Evolutionary conservation across 2,888 invertebrate genomes (phyloP), one percentile per base, ranked within the genome.

Genomic region (Parelbella ahira): DNA sequence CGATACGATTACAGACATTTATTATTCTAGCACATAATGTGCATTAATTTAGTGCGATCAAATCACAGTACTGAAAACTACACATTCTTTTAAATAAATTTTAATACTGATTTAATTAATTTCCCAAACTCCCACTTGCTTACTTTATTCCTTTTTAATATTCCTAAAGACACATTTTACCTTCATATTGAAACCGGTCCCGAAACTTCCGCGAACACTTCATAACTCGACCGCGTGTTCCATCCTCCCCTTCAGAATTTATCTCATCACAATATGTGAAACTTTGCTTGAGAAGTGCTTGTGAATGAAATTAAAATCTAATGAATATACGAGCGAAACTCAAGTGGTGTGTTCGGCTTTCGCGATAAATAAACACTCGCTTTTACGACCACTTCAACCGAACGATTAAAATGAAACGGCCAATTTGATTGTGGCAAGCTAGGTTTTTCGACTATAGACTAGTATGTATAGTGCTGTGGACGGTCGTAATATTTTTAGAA

Each of bases 211-310:
- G 4, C 1, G 2, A 20, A 24, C 24, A 9, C 24, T 24, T 24
- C 25, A 25, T 12, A 12, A n/a, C n/a, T 12, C 25, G 11, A 25
- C 11, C 24, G 24, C 24, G 4, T 10, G 9, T 10, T 24, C 9
- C 9, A 4, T 4, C 4, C 4, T 8, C 12, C 8, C 12, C 32
- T 11, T 20, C 20, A 10, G 11, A 20, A 32, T 19, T 10, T 37
- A 37, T 19, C 37, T 19, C 37, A 25, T 32, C 32, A 18, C 21
- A 33, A 33, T 33, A 33, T 33, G 34, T 34, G 34, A 15, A 23
- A 34, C 5, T 34, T 34, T 24, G 13, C 28, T 28, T 34, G 15
- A 11, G 7, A 25, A 34, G 34, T 34, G 34, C 13, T 34, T 13
- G 13, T 23, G 23, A 15, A 34, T 34, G 34, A 34, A 34, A 23